These are phyloP conservation scores for Tragelaphus strepsiceros DNA, from an alignment of 2,113 vertebrate species.

Conservation along the genomic window DNA sequence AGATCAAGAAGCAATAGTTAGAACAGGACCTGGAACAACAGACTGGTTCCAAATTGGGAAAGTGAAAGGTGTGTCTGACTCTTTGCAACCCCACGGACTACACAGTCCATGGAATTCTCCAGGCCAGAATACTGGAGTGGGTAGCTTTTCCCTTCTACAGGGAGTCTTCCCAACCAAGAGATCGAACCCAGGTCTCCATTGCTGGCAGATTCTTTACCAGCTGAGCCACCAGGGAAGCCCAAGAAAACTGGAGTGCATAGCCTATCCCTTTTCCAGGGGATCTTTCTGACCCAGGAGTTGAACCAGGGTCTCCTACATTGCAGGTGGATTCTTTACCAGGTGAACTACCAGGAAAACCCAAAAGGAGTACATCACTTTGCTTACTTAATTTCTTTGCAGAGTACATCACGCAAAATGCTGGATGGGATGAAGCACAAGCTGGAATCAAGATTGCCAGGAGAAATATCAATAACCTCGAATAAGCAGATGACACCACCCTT, in stretches of 20 bases:
- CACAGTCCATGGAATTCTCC: neutral
- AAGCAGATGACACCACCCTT: neutral
- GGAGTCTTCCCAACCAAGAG: neutral
- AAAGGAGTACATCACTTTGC: neutral
- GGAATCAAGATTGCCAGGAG: neutral
- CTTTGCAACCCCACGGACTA: neutral
- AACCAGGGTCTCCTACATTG: neutral
- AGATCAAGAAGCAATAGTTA: neutral
- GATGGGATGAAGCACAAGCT: neutral
- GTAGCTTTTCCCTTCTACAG: neutral
- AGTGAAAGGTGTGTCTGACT: neutral
- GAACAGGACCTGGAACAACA: neutral
- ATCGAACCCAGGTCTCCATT: neutral
- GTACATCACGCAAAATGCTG: neutral
- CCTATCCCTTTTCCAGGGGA: neutral
- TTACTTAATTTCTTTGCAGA: neutral
- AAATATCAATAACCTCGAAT: neutral
- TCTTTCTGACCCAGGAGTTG: neutral
- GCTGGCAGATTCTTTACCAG: neutral
- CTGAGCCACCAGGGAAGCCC: neutral
- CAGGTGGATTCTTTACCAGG: neutral
- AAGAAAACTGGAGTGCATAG: neutral
- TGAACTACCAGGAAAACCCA: neutral
- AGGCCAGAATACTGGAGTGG: neutral
- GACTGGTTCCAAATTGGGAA: neutral